Conservation (phyloP, 2,888 invertebrate genomes). For the Melanotus villosus region DNA sequence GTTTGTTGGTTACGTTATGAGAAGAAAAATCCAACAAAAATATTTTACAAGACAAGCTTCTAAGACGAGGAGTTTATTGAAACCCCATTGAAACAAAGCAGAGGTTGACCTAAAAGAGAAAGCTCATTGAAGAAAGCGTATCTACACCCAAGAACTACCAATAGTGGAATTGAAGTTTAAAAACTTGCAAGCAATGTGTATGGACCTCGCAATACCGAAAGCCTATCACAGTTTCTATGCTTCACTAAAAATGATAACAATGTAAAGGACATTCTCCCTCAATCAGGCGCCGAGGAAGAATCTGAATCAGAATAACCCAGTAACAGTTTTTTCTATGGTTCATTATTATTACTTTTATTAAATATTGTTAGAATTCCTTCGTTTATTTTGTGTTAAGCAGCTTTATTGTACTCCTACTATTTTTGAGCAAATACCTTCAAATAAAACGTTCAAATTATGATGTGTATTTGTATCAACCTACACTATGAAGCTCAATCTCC, state of each 20-base stretch:
- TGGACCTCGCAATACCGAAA: slow-evolving; percentile 46
- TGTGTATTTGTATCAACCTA: not conserved
- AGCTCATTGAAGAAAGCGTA: slow-evolving; percentile 35
- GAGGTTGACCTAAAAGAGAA: slow-evolving; percentile 40
- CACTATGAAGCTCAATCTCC: not conserved
- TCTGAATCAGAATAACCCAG: not conserved
- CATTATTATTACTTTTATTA: no score
- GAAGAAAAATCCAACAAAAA: slow-evolving; percentile 38
- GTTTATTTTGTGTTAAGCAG: not conserved
- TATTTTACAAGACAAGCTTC: slow-evolving; percentile 46
- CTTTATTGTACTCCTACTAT: not conserved
- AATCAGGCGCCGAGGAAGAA: not conserved
- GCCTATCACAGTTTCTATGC: slow-evolving; percentile 44
- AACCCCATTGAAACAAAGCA: slow-evolving; percentile 32
- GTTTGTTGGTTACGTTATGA: slow-evolving; percentile 43
- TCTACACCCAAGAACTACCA: slow-evolving; percentile 9
- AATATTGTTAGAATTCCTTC: no score
- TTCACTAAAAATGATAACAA: slow-evolving; percentile 33
- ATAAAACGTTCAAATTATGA: not conserved
- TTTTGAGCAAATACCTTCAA: not conserved
- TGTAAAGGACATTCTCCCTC: not conserved
- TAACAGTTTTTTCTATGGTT: no score
- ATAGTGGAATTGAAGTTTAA: not conserved
- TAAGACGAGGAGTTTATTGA: slow-evolving; percentile 38
- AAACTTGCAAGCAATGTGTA: slow-evolving; percentile 22